Evolutionary conservation across 2,888 invertebrate species (phyloP), one percentile per base, ranked within the genome.

Genomic region (Ophonus ardosiacus): DNA sequence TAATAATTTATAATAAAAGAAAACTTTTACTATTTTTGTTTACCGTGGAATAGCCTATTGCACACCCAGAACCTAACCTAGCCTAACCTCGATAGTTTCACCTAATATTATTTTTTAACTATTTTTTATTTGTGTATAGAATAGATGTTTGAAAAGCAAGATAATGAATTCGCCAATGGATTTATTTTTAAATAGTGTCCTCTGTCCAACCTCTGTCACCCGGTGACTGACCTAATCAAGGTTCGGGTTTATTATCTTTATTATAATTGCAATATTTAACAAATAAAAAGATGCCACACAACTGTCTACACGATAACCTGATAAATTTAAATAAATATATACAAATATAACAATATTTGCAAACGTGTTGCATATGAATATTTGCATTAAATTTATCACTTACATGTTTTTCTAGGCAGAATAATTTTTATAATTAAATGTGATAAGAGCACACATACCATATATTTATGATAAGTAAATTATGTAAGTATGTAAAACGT

Each of bases 171-270:
- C 31, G 56, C 15, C 10, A 38, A 31, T 15, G 4, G 24, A 61
- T 80, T 80, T 80, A 80, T 80, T 80, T 80, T 43, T 81, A 81
- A 65, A 65, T 40, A 7, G 24, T 59, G 81, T 81, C 81, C 81
- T 81, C 81, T 81, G 61, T 0, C 51, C 65, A 81, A 81, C 81
- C 81, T 81, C 43, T 65, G 51, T 18, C 51, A 21, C 21, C 7
- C 56, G 65, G 81, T 81, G 63, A 81, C 43, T 81, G 81, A 81
- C 81, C 81, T 65, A 65, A 81, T 61, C 81, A 81, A 81, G 81
- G 81, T 81, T 81, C 63, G 78, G 8, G 13, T 57, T 57, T 78
- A 74, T 43, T 78, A 78, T 78, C 78, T 78, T 51, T 74, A 74
- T 74, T 74, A 51, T 79, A 79, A 79, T 61, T 57, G 79, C 79